Conservation (phyloP, 2,888 invertebrate genomes). For the Cheilosia urbana region DNA sequence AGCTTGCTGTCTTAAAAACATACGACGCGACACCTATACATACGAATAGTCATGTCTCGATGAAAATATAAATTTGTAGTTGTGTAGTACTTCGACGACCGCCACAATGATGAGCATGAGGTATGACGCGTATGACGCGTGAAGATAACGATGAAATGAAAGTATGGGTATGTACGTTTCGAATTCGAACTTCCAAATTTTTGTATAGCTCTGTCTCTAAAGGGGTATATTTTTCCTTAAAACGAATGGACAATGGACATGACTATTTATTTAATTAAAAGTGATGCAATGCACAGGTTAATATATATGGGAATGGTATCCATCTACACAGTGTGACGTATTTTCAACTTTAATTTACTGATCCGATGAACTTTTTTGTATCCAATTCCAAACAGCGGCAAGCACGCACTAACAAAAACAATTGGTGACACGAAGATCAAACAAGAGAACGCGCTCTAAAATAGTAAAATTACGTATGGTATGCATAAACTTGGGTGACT, state of each 20-base stretch:
- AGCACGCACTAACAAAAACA: too few relatives aligned
- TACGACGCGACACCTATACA: neutral
- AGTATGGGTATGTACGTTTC: constrained; percentile 3
- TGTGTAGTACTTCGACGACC: neutral
- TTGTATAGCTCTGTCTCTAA: too few relatives aligned
- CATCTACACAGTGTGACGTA: too few relatives aligned
- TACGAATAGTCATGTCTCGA: neutral
- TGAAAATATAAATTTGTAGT: constrained; percentile 6
- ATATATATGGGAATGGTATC: neutral
- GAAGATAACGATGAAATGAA: constrained; percentile 2
- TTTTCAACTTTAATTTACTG: too few relatives aligned
- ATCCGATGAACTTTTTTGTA: too few relatives aligned
- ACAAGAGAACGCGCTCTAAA: neutral
- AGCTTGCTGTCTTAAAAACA: constrained; percentile 23
- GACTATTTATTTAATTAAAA: neutral
- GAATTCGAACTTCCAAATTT: neutral
- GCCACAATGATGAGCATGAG: neutral
- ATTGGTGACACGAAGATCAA: neutral
- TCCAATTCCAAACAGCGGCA: too few relatives aligned
- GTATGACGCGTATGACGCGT: neutral
- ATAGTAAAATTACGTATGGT: neutral
- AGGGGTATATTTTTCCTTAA: too few relatives aligned
- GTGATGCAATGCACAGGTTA: neutral
- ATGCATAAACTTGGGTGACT: neutral
- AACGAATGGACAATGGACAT: too few relatives aligned